These are phyloP conservation scores for Plodia interpunctella DNA, from an alignment of 1,140 invertebrate species.

Conservation along the genomic window DNA sequence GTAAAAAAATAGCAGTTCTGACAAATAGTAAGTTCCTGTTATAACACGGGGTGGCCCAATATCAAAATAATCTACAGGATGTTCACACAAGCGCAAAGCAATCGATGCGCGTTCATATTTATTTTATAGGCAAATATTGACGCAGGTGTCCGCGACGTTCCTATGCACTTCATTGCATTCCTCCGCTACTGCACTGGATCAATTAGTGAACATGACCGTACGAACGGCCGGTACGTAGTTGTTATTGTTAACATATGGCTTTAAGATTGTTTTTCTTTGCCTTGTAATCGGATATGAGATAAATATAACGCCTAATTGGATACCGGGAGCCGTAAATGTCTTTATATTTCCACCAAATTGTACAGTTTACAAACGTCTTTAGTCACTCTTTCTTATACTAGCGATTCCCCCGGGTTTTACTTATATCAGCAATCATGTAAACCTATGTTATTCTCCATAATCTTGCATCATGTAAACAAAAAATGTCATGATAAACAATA, in stretches of 20 bases:
- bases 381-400: too few relatives aligned
- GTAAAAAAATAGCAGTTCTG: too few relatives aligned
- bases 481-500: too few relatives aligned
- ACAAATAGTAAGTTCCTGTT: too few relatives aligned
- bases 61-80: too few relatives aligned
- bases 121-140: slow-evolving; percentile 6
- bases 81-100: background rate
- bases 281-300: background rate
- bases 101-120: background rate
- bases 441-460: too few relatives aligned
- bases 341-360: background rate
- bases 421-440: too few relatives aligned
- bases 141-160: background rate
- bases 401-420: too few relatives aligned
- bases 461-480: too few relatives aligned
- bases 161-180: background rate
- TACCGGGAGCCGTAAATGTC: background rate
- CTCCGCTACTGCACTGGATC: background rate
- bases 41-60: too few relatives aligned
- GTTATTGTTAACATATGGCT: background rate
- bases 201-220: background rate
- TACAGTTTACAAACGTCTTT: too few relatives aligned
- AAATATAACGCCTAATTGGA: background rate
- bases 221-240: background rate
- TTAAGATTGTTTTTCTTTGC: background rate